Conservation (phyloP, 2,888 invertebrate species). For the Mesorhabditis belari region DNA sequence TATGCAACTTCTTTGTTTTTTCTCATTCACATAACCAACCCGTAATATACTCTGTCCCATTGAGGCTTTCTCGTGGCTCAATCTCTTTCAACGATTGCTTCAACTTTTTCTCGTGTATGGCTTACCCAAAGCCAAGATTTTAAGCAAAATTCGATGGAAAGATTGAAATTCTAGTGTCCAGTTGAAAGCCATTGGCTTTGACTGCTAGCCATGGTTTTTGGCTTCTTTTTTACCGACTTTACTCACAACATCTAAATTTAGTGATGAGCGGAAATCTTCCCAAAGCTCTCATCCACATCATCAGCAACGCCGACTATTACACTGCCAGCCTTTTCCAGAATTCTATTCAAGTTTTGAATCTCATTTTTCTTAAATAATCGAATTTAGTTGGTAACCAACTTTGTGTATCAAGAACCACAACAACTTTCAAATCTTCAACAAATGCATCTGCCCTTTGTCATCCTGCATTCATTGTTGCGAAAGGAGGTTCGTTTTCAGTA, state of each 20-base stretch:
- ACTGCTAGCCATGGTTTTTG: no score
- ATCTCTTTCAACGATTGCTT: no score
- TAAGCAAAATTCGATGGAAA: no score
- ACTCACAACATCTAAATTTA: no score
- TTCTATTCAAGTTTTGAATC: constrained; percentile 15
- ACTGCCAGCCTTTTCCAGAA: constrained; percentile 71
- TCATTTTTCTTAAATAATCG: not conserved
- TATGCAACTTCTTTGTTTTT: no score
- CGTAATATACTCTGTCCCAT: no score
- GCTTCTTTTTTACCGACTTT: constrained; percentile 14
- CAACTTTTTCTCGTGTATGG: no score
- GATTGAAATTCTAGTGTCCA: no score
- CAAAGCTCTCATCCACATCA: constrained; percentile 70
- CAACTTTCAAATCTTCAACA: constrained; percentile 76
- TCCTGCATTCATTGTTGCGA: constrained; percentile 72
- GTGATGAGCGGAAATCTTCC: constrained; percentile 80
- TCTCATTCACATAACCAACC: no score
- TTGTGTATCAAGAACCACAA: constrained; percentile 70
- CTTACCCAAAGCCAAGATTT: no score
- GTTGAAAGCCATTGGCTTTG: no score
- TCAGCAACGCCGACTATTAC: constrained; percentile 81
- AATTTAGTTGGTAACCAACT: constrained; percentile 61
- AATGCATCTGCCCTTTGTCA: constrained; percentile 76
- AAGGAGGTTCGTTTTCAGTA: constrained; percentile 64
- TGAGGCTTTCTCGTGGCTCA: no score